A percentile compares a stretch with the other conserved stretches of the same genome.
Evolutionary conservation across 1,140 invertebrate species (phyloP).

Genomic region (Cydia pomonella): DNA sequence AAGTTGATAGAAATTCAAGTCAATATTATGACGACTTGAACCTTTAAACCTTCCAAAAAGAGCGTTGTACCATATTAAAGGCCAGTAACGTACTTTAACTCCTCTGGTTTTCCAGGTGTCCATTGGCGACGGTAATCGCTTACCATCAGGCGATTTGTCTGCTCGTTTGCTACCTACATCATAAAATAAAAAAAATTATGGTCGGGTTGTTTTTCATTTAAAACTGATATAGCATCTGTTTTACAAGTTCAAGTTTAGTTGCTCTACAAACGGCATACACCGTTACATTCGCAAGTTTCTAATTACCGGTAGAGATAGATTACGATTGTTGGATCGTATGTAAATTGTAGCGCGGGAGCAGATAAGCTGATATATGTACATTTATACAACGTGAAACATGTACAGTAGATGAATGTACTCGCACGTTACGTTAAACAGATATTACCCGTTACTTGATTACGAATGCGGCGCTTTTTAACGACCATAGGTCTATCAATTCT

Average conservation of each 20-base stretch:
- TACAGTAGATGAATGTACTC: conserved; percentile 39
- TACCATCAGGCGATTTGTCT: too few relatives aligned
- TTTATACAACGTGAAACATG: neutral
- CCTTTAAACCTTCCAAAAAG: too few relatives aligned
- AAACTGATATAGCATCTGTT: neutral
- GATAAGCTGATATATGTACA: conserved; percentile 49
- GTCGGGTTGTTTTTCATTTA: too few relatives aligned
- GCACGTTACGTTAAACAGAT: conserved; percentile 23
- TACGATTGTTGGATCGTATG: conserved; percentile 68
- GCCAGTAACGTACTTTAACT: too few relatives aligned
- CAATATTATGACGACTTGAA: too few relatives aligned
- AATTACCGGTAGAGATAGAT: conserved; percentile 67
- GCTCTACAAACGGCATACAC: conserved; percentile 62
- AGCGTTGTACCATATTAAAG: too few relatives aligned
- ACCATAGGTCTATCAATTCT: neutral
- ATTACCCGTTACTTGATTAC: neutral
- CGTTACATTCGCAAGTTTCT: conserved; percentile 71
- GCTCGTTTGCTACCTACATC: too few relatives aligned
- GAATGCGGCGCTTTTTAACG: conserved; percentile 22
- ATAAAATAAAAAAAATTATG: too few relatives aligned
- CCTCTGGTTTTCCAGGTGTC: too few relatives aligned
- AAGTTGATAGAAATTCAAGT: too few relatives aligned
- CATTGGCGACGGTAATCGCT: too few relatives aligned
- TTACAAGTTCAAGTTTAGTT: conserved; percentile 24
- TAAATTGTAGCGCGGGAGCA: conserved; percentile 63